These are phyloP conservation scores for Serripes groenlandicus DNA, from an alignment of 2,888 invertebrate genomes.

Conservation along the genomic window DNA sequence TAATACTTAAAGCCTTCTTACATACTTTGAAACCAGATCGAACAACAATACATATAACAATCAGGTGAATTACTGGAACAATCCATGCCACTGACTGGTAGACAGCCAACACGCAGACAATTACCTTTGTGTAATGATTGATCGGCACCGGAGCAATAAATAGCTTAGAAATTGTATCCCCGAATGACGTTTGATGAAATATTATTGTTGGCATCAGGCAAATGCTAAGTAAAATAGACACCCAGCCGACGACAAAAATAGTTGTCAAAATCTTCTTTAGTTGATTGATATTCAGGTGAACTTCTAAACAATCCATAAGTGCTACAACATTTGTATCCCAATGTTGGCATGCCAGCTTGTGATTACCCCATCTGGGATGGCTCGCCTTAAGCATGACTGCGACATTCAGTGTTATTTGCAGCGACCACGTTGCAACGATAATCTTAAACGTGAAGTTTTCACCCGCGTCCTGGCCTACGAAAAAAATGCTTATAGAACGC, in stretches of 20 bases:
- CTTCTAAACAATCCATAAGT: not conserved
- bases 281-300: not conserved
- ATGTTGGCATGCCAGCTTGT: not conserved
- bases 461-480: not conserved
- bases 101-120: not conserved
- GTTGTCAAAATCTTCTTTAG: not conserved
- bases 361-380: constrained; percentile 13
- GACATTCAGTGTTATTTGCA: constrained; percentile 9
- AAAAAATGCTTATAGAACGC: not conserved
- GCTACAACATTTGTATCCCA: constrained; percentile 12
- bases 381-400: not conserved
- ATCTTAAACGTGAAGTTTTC: not conserved
- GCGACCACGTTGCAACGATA: not conserved
- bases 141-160: constrained; percentile 17
- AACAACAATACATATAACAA: not conserved
- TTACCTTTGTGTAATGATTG: constrained; percentile 9
- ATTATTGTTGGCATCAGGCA: not conserved
- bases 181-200: constrained; percentile 5
- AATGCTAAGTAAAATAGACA: not conserved
- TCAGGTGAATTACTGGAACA: not conserved
- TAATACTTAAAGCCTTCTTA: not conserved
- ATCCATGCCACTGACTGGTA: constrained; percentile 22
- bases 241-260: not conserved
- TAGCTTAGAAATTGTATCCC: not conserved
- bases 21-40: constrained; percentile 17